Conservation (phyloP, 1,140 invertebrate genomes). For the Maconellicoccus hirsutus region DNA sequence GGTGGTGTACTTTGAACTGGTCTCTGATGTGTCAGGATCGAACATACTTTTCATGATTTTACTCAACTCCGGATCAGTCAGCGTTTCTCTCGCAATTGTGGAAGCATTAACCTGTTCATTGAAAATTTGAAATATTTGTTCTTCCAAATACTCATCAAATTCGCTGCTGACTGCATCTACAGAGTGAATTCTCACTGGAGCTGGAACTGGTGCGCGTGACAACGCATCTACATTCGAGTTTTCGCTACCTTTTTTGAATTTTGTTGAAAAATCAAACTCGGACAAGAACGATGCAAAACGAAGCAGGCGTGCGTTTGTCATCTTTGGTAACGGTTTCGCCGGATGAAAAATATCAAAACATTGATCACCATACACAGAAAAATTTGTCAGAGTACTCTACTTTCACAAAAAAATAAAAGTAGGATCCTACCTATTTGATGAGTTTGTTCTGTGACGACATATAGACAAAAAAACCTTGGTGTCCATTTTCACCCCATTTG, state of each 20-base stretch:
- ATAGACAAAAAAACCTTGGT: too few species aligned
- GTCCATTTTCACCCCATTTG: too few species aligned
- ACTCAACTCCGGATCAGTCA: neutral
- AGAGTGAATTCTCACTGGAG: neutral
- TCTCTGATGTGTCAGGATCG: slow-evolving; percentile 16
- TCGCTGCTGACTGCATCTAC: slow-evolving; percentile 22
- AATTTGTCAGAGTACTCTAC: too few species aligned
- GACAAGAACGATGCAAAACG: slow-evolving; percentile 34
- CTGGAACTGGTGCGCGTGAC: slow-evolving; percentile 24
- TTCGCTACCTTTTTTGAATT: slow-evolving; percentile 36
- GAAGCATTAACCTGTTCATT: neutral
- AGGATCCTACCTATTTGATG: too few species aligned
- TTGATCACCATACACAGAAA: too few species aligned
- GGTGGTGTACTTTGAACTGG: slow-evolving; percentile 13
- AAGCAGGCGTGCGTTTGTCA: slow-evolving; percentile 31
- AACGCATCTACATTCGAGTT: slow-evolving; percentile 29
- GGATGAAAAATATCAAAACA: slow-evolving; percentile 38
- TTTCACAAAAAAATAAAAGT: too few species aligned
- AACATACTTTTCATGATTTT: slow-evolving; percentile 1
- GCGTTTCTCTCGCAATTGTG: slow-evolving; percentile 5
- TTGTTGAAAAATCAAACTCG: slow-evolving; percentile 34
- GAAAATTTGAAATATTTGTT: neutral
- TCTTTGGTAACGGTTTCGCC: slow-evolving; percentile 31
- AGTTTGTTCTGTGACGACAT: too few species aligned
- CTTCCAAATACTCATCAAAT: neutral